Conservation (phyloP, 2,888 invertebrate genomes). For the Nycteola revayana region DNA sequence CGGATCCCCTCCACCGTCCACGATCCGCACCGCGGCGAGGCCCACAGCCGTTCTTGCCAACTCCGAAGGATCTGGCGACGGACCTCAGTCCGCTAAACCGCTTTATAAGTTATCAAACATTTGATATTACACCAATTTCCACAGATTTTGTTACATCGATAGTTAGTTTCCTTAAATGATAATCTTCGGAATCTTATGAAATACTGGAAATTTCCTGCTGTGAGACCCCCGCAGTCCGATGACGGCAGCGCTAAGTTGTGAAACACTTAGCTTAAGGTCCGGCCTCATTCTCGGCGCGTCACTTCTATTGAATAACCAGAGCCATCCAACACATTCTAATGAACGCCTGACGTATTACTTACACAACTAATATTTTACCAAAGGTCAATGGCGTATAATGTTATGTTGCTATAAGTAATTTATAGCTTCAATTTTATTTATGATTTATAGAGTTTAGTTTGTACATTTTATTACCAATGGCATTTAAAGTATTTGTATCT, state of each 20-base stretch:
- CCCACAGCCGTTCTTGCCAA: too few species aligned
- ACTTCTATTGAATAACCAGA: conserved; percentile 46
- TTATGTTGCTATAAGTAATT: conserved; percentile 22
- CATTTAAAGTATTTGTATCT: conserved; percentile 17
- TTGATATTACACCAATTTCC: too few species aligned
- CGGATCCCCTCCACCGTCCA: too few species aligned
- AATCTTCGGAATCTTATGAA: too few species aligned
- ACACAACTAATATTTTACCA: conserved; percentile 46
- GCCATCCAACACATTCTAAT: conserved; percentile 50
- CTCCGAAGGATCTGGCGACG: too few species aligned
- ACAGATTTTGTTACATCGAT: too few species aligned
- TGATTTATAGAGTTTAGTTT: conserved; percentile 22
- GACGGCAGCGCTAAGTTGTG: conserved; percentile 45
- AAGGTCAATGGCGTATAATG: conserved; percentile 54
- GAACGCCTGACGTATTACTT: conserved; percentile 47
- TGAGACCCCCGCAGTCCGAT: background rate
- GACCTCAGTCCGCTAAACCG: too few species aligned
- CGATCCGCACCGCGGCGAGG: too few species aligned
- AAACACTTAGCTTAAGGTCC: conserved; percentile 49
- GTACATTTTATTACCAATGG: conserved; percentile 13
- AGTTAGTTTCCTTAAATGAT: too few species aligned
- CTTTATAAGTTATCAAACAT: too few species aligned
- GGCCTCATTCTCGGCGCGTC: conserved; percentile 56
- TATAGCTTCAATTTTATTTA: conserved; percentile 9
- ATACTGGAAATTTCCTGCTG: too few species aligned